Evolutionary conservation across 2,797 vertebrate species (phyloP).

Genomic region (Salarias fasciatus): DNA sequence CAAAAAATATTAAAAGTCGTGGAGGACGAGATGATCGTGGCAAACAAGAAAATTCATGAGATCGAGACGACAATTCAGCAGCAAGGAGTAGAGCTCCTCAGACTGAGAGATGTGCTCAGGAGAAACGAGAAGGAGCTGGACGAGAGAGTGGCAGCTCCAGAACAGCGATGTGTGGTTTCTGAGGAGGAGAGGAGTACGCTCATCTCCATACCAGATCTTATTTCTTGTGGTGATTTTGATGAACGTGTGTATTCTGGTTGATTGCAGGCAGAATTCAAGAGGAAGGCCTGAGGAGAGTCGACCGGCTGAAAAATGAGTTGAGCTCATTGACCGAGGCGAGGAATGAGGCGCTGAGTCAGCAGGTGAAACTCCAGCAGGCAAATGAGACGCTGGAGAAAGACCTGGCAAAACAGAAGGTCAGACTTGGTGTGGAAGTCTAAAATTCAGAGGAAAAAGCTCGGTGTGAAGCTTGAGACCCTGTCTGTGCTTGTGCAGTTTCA

Average conservation of each 20-base stretch:
- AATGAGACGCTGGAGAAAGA: conserved; percentile 70
- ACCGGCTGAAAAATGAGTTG: conserved; percentile 83
- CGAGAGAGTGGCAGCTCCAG: conserved; percentile 84
- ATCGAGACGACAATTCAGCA: conserved; percentile 79
- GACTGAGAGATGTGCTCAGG: conserved; percentile 82
- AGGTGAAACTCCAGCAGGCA: conserved; percentile 80
- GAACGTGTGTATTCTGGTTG: not conserved
- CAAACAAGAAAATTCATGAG: conserved; percentile 74
- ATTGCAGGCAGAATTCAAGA: conserved; percentile 80
- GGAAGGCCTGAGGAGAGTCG: conserved; percentile 74
- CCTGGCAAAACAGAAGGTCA: conserved; percentile 88
- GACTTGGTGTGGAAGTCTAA: too few species aligned
- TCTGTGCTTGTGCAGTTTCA: conserved; percentile 80
- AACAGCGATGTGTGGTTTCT: conserved; percentile 82
- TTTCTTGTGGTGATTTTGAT: not conserved
- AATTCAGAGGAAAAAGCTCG: too few species aligned
- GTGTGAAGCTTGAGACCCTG: conserved; percentile 66
- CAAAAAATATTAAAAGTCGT: conserved; percentile 68
- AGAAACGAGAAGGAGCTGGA: conserved; percentile 82
- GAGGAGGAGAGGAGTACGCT: conserved; percentile 89
- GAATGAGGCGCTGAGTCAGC: conserved; percentile 69
- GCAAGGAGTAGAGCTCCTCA: conserved; percentile 85
- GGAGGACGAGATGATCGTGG: conserved; percentile 79
- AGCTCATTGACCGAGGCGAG: conserved; percentile 77
- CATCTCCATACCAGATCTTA: not conserved